Percentiles rank a stretch among this genome's conserved stretches.
Evolutionary conservation across 1,140 invertebrate species (phyloP).

Genomic region (Trichogramma pretiosum): DNA sequence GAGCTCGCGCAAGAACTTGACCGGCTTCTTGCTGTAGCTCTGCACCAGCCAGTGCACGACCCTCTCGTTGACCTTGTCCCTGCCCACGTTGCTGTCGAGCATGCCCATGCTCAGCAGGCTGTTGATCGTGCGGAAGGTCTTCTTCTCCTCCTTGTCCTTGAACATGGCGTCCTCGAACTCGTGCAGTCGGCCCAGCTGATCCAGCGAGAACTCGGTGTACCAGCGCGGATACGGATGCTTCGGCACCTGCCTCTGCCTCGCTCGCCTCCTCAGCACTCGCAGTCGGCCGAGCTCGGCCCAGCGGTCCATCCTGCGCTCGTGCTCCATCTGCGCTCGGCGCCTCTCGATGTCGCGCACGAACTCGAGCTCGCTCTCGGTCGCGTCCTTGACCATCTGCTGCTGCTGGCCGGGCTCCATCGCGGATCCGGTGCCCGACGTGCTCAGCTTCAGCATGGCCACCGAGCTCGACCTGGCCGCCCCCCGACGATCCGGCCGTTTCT

Average conservation of each 20-base stretch:
- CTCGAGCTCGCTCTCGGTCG: neutral
- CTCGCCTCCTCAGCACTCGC: neutral
- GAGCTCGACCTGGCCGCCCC: neutral
- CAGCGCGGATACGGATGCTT: slow-evolving; percentile 24
- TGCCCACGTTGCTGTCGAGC: slow-evolving; percentile 29
- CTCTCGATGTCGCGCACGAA: neutral
- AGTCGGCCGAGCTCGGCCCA: slow-evolving; percentile 1
- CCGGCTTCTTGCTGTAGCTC: slow-evolving; percentile 22
- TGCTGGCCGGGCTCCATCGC: neutral
- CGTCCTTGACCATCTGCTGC: neutral
- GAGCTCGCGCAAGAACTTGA: slow-evolving; percentile 32
- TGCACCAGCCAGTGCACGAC: slow-evolving; percentile 26
- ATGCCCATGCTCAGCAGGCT: too few relatives aligned
- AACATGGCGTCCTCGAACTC: slow-evolving; percentile 28
- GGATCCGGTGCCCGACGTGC: neutral
- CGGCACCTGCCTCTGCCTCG: neutral
- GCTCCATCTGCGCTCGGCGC: neutral
- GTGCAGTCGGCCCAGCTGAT: slow-evolving; percentile 24
- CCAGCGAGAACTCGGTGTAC: slow-evolving; percentile 37
- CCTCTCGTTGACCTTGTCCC: slow-evolving; percentile 24
- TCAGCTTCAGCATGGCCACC: neutral
- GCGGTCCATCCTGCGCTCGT: slow-evolving; percentile 1
- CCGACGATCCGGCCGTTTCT: neutral
- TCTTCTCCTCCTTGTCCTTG: slow-evolving; percentile 29
- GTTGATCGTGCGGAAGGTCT: slow-evolving; percentile 25